Percentiles rank a stretch among this genome's conserved stretches.
These are phyloP conservation scores for Lasioglossum albipes DNA, from an alignment of 1,140 invertebrate genomes.

Conservation along the genomic window DNA sequence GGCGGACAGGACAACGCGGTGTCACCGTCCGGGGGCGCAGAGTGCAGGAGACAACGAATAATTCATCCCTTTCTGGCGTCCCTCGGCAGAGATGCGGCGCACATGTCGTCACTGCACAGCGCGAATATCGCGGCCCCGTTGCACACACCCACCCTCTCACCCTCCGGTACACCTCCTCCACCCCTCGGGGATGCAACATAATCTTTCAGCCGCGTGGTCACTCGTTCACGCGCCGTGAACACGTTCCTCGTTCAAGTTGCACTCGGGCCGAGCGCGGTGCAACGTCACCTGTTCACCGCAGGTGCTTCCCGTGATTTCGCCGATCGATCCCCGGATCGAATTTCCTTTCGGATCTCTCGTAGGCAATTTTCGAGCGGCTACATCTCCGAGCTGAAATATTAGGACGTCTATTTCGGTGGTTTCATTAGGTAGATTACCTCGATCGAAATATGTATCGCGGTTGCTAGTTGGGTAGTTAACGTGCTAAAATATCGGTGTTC, in stretches of 20 bases:
- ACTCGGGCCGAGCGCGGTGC: too few species aligned
- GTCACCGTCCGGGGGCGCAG: slow-evolving; percentile 69
- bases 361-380: too few species aligned
- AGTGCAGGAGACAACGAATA: slow-evolving; percentile 76
- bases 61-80: slow-evolving; percentile 70
- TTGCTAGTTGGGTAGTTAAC: too few species aligned
- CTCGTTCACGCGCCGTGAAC: slow-evolving; percentile 3
- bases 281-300: neutral
- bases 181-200: neutral
- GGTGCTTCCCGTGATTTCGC: neutral
- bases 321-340: neutral
- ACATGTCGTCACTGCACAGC: slow-evolving; percentile 56
- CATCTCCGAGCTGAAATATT: too few species aligned
- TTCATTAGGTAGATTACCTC: too few species aligned
- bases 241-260: neutral
- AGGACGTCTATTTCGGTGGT: too few species aligned
- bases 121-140: slow-evolving; percentile 26
- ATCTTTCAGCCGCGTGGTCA: slow-evolving; percentile 10
- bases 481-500: too few species aligned
- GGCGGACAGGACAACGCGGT: slow-evolving; percentile 66
- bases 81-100: slow-evolving; percentile 60
- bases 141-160: neutral
- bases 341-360: neutral
- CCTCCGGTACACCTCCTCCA: neutral
- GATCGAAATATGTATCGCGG: too few species aligned